A percentile compares a stretch with the other conserved stretches of the same genome.
These are phyloP conservation scores for Microcebus lehilahytsara DNA, from an alignment of 2,113 vertebrate genomes.

Conservation along the genomic window DNA sequence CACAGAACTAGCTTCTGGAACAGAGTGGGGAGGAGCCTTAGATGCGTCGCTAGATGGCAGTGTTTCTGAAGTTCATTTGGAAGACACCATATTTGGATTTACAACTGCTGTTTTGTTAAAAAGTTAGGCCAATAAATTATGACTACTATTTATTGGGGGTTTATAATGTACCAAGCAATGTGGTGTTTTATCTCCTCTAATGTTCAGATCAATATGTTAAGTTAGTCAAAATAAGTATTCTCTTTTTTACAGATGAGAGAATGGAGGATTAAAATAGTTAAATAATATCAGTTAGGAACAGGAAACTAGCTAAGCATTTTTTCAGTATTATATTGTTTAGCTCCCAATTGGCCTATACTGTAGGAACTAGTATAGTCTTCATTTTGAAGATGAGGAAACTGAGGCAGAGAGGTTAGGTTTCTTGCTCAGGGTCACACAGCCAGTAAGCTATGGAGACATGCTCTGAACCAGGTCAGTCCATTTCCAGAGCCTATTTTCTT, in stretches of 20 bases:
- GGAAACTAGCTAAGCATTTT: background rate
- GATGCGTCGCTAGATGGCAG: slow-evolving; percentile 53
- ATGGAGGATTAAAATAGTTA: background rate
- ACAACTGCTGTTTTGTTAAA: background rate
- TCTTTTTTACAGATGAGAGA: background rate
- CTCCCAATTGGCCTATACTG: background rate
- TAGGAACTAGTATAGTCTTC: background rate
- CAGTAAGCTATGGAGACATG: background rate
- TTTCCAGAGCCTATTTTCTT: background rate
- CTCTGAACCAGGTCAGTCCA: background rate
- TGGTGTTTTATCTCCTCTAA: background rate
- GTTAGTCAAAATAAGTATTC: background rate
- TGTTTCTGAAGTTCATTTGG: slow-evolving; percentile 16
- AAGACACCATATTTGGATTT: background rate
- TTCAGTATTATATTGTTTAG: background rate
- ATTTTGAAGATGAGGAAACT: background rate
- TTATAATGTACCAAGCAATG: background rate
- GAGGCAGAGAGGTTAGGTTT: background rate
- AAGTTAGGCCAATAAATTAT: background rate
- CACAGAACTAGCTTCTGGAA: background rate
- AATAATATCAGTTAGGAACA: background rate
- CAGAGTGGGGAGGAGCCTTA: background rate
- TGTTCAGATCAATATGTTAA: background rate
- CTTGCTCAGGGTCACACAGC: background rate
- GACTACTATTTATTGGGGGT: background rate